Percentiles rank a stretch among this genome's conserved stretches.
Evolutionary conservation across 2,888 invertebrate genomes (phyloP).

Genomic region (Nymphalis c-album): DNA sequence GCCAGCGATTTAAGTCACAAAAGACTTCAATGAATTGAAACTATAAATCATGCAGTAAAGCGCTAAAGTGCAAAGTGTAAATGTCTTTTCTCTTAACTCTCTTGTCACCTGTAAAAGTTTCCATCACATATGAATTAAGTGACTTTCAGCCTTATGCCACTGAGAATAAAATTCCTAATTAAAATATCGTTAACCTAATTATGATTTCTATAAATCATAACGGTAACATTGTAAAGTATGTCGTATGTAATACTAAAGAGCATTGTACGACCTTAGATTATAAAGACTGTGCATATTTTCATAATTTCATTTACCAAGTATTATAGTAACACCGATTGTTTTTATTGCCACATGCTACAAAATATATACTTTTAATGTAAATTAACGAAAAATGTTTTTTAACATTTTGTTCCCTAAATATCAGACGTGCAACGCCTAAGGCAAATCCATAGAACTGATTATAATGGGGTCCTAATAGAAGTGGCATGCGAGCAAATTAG

Average conservation of each 20-base stretch:
- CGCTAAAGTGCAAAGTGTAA: slow-evolving; percentile 31
- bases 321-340: too few species aligned
- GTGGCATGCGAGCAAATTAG: background rate
- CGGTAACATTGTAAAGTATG: too few species aligned
- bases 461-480: background rate
- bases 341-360: too few species aligned
- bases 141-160: slow-evolving; percentile 16
- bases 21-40: slow-evolving; percentile 27
- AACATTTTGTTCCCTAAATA: slow-evolving; percentile 26
- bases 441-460: slow-evolving; percentile 13
- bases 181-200: background rate
- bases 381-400: background rate
- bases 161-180: background rate
- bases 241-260: slow-evolving; percentile 12
- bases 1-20: background rate
- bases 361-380: too few species aligned
- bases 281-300: too few species aligned
- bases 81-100: slow-evolving; percentile 28
- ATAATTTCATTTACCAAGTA: too few species aligned
- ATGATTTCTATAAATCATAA: slow-evolving; percentile 14
- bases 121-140: slow-evolving; percentile 10
- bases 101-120: slow-evolving; percentile 32
- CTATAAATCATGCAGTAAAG: slow-evolving; percentile 33
- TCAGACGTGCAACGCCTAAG: slow-evolving; percentile 25
- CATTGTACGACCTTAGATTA: background rate